These are phyloP conservation scores for Aplodontia rufa DNA, from an alignment of 2,113 vertebrate species.

Conservation along the genomic window DNA sequence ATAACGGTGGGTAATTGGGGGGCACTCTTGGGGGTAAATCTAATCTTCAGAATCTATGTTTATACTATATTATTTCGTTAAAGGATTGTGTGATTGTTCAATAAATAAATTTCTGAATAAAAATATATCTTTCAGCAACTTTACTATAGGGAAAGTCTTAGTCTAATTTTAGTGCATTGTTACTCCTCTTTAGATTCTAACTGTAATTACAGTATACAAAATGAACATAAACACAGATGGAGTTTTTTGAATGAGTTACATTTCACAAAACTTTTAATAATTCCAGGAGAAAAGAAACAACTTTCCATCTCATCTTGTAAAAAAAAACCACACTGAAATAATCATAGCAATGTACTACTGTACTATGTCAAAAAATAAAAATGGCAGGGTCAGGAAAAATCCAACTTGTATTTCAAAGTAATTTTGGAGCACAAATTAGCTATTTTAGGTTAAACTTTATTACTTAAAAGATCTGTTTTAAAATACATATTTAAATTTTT, in stretches of 20 bases:
- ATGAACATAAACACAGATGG: neutral
- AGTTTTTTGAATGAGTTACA: neutral
- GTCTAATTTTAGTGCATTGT: neutral
- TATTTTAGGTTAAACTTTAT: conserved; percentile 44
- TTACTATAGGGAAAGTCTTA: neutral
- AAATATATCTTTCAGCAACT: neutral
- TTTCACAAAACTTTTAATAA: neutral
- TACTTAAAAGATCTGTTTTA: conserved; percentile 40
- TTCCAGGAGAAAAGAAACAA: neutral
- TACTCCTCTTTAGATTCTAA: neutral
- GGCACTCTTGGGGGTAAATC: too few species aligned
- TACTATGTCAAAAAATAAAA: neutral
- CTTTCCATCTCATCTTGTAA: neutral
- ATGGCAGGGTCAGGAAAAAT: neutral
- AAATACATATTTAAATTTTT: conserved; percentile 73
- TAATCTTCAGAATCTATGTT: too few species aligned
- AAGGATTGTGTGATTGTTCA: too few species aligned
- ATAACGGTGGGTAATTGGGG: too few species aligned
- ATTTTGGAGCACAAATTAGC: neutral
- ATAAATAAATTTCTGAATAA: too few species aligned
- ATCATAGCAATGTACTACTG: accelerated
- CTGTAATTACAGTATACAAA: neutral
- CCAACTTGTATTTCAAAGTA: too few species aligned
- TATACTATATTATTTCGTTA: too few species aligned
- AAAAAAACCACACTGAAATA: neutral